A percentile compares a stretch with the other conserved stretches of the same genome.
These are phyloP conservation scores for Cephalotes varians DNA, from an alignment of 2,888 invertebrate genomes.

Conservation along the genomic window DNA sequence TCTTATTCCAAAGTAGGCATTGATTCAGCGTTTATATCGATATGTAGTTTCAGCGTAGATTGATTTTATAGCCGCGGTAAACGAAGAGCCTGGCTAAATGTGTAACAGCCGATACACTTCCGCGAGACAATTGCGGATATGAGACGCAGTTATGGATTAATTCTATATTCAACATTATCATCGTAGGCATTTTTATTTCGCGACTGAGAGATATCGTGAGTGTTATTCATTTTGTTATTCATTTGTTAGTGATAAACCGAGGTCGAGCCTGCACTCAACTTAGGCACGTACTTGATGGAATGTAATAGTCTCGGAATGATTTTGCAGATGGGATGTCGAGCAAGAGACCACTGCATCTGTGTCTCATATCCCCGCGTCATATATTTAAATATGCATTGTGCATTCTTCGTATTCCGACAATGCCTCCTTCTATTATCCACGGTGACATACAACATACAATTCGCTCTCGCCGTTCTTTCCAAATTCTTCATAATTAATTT, in stretches of 20 bases:
- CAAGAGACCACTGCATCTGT: constrained; percentile 4
- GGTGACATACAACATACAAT: not conserved
- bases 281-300: constrained; percentile 35
- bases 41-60: not conserved
- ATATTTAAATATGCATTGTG: constrained; percentile 36
- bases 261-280: not conserved
- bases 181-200: not conserved
- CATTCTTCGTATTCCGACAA: constrained; percentile 26
- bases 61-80: not conserved
- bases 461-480: not conserved
- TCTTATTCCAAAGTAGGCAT: constrained; percentile 29
- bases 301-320: constrained; percentile 39
- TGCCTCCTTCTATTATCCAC: constrained; percentile 28
- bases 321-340: constrained; percentile 41
- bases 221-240: constrained; percentile 3
- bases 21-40: constrained; percentile 16
- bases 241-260: constrained; percentile 1
- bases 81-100: not conserved
- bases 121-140: not conserved
- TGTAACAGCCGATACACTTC: not conserved
- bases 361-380: constrained; percentile 19
- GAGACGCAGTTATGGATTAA: not conserved
- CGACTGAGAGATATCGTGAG: not conserved
- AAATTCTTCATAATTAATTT: not conserved
- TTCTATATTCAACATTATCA: not conserved